Base-by-base conservation (phyloP, 2,797 vertebrate species). In the Hippopotamyrus pictus region DNA sequence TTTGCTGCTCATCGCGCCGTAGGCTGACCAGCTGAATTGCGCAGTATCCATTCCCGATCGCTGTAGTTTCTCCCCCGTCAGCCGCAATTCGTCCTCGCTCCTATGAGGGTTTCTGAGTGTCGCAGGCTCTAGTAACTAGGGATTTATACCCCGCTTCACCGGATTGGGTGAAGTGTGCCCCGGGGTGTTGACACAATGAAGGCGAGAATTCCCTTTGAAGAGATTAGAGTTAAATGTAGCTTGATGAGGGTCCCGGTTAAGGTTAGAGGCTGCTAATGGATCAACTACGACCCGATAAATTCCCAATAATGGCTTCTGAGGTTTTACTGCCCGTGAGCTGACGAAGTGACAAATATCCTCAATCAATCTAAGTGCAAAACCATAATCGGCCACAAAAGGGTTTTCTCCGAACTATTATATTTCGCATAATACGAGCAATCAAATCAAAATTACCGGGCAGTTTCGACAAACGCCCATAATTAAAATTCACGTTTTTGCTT, bases 141-240 rank as follows among this genome's bases (percentile, higher is more conserved):
- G 44, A 85, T 89, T 87, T 90, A 91, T 91, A 90, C 73, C 29
- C 90, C 85, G 89, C 57, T 85, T 89, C 54, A 33, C 84, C 57
- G 87, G 62, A 83, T 76, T 86, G 85, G 89, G 37, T 88, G 85
- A 88, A 89, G 83, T 88, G 90, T 73, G 86, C 87, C 83, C 89
- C 89, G 57, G 89, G 91, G 88, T 86, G 88, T 62, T 88, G 87
- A 62, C 53, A 48, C 82, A 88, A 87, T 69, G 62, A 69, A 69
- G 89, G 89, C 88, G 86, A 89, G 54, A 84, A 85, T 90, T 86
- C 50, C 37, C 91, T 90, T 90, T 90, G 90, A 91, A 62, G 91
- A 86, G 88, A 90, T 91, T 89, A 89, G 88, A 83, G 57, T 86
- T 89, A 88, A 91, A 90, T 83, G 73, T 44, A 62, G 37, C 46